A percentile compares a stretch with the other conserved stretches of the same genome.
Evolutionary conservation across 2,113 vertebrate species (phyloP).

Genomic region (Indri indri): DNA sequence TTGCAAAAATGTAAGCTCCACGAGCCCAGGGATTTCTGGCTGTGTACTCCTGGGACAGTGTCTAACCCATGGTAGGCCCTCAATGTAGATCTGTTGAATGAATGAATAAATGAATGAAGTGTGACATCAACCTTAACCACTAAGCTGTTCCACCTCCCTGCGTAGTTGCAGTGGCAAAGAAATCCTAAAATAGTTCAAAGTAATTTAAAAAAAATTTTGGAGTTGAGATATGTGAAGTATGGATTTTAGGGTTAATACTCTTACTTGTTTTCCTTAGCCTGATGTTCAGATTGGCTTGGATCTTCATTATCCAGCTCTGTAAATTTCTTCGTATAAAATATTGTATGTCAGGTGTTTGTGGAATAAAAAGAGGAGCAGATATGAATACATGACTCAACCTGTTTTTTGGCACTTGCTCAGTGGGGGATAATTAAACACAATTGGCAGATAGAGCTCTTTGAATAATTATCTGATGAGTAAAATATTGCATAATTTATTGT

Average conservation of each 20-base stretch:
- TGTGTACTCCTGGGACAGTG: background rate
- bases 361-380: background rate
- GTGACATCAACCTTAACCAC: background rate
- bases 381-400: background rate
- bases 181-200: conserved; percentile 6
- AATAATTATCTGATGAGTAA: conserved; percentile 34
- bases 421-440: background rate
- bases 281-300: background rate
- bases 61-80: background rate
- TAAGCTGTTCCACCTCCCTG: background rate
- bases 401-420: background rate
- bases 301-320: background rate
- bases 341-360: background rate
- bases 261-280: background rate
- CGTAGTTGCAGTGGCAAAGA: background rate
- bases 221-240: background rate
- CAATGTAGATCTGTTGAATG: background rate
- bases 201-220: background rate
- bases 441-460: background rate
- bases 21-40: background rate
- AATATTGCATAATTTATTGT: background rate
- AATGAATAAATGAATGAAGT: background rate
- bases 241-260: background rate
- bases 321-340: conserved; percentile 9
- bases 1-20: background rate